Percentiles rank a stretch among this genome's conserved stretches.
Conservation (phyloP, 2,888 invertebrate species). For the Callimorpha dominula region DNA sequence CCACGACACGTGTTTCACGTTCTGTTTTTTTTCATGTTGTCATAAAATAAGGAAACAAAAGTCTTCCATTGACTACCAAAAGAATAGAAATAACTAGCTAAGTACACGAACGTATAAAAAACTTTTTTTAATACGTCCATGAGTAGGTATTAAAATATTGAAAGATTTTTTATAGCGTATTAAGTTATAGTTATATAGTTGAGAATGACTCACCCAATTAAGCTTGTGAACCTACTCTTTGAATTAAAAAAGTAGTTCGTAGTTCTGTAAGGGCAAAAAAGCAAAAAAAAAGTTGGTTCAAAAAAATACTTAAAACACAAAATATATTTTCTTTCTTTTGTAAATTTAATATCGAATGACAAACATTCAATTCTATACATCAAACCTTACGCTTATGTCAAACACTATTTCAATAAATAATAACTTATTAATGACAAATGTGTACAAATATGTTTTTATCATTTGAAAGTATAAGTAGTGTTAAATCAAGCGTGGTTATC, state of each 20-base stretch:
- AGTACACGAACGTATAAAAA: too few species aligned
- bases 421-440: neutral
- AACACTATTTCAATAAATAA: neutral
- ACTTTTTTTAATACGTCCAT: too few species aligned
- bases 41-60: slow-evolving; percentile 8
- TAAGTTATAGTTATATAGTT: too few species aligned
- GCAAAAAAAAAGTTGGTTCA: neutral
- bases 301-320: neutral
- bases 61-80: neutral
- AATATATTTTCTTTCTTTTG: neutral
- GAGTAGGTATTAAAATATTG: neutral
- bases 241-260: neutral
- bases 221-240: neutral
- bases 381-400: neutral
- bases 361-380: too few species aligned
- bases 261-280: neutral
- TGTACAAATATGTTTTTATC: neutral
- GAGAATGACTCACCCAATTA: too few species aligned
- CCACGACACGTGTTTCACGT: slow-evolving; percentile 76
- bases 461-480: slow-evolving; percentile 3
- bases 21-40: slow-evolving; percentile 22
- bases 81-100: neutral
- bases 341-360: too few species aligned
- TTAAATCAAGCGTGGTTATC: slow-evolving; percentile 19
- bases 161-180: neutral